Base-by-base conservation (phyloP, 92 coral and sea anemone species). In the Ricordea florida region DNA sequence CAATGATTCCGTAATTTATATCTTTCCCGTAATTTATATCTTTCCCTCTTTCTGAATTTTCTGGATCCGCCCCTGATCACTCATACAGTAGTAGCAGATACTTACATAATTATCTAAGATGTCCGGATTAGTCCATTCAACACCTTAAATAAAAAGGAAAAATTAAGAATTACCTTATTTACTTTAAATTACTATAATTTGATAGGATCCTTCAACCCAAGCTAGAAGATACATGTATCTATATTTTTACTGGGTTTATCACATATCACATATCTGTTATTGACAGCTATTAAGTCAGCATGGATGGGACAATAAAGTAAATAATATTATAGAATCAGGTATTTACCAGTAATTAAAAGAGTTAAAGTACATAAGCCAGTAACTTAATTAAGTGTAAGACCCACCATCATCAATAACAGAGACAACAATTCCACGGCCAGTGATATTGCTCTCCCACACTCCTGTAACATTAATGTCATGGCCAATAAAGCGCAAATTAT, bases 41-140 rank as follows among this genome's bases (percentile, higher is more conserved):
- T n/a, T n/a, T n/a, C n/a, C n/a, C n/a, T n/a, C n/a, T n/a, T n/a
- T n/a, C n/a, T n/a, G n/a, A n/a, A n/a, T n/a, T n/a, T n/a, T n/a
- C n/a, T n/a, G n/a, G n/a, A n/a, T n/a, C n/a, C n/a, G n/a, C n/a
- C n/a, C n/a, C n/a, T n/a, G n/a, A n/a, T n/a, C n/a, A n/a, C n/a
- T n/a, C n/a, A n/a, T n/a, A n/a, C n/a, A n/a, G n/a, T 10, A n/a
- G 36, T 15, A 3, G 11, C 6, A 20, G 44, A 44, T 17, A 87
- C 98, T 94, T 83, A 94, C 98, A 83, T 94, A 94, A 71, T 94
- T 94, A 37, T 94, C 98, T 69, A 92, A 84, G 47, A 94, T 94
- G 51, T 94, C 98, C 24, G 98, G 98, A 56, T 94, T 94, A 67
- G 98, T 94, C 98, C 98, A 94, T 30, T 94, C 98, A 45, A 94